Conservation (phyloP, 2,113 vertebrate species). For the Diglossa brunneiventris region DNA sequence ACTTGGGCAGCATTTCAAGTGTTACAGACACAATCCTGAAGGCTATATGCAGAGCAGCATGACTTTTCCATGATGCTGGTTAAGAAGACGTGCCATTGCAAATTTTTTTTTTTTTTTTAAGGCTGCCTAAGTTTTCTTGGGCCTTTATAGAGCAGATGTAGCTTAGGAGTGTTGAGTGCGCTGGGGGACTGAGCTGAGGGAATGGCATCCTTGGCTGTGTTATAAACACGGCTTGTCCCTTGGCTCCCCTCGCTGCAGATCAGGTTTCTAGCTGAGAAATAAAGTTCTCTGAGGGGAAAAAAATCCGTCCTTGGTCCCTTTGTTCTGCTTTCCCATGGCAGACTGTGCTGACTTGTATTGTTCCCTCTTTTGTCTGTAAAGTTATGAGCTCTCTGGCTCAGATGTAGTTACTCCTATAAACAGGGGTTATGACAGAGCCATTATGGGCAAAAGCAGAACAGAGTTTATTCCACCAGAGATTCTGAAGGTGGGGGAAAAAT, state of each 20-base stretch:
- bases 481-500: background rate
- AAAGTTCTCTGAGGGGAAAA: background rate
- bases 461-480: background rate
- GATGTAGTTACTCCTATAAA: background rate
- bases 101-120: background rate
- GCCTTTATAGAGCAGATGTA: conserved; percentile 14
- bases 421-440: background rate
- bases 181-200: background rate
- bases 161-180: background rate
- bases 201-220: background rate
- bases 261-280: conserved; percentile 23
- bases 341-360: background rate
- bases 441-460: background rate
- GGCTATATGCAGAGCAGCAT: conserved; percentile 60
- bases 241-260: background rate
- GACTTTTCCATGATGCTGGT: conserved; percentile 58
- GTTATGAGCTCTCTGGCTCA: background rate
- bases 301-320: background rate
- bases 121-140: conserved; percentile 37
- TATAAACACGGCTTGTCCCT: background rate
- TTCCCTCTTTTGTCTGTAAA: background rate
- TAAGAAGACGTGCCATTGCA: conserved; percentile 65
- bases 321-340: background rate
- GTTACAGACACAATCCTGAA: conserved; percentile 71
- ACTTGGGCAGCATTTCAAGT: conserved; percentile 65